Base-by-base conservation (phyloP, 2,797 vertebrate genomes). In the Malurus splendens region DNA sequence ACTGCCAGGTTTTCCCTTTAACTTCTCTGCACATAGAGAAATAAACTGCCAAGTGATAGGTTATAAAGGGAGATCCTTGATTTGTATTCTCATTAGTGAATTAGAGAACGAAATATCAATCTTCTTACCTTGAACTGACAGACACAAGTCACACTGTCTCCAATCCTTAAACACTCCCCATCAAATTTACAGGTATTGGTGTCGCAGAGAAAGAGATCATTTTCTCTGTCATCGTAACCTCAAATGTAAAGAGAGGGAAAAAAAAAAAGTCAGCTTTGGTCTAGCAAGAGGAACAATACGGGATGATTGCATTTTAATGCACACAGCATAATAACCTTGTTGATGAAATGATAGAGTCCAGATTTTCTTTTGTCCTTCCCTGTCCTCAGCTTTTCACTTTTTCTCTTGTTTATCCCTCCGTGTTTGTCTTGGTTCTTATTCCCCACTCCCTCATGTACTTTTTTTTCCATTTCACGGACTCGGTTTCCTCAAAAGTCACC, bases 111-210 rank as follows among this genome's bases (percentile, higher is more conserved):
- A 96, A 95, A 87, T 64, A 85, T 76, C 94, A 92, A 66, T 91
- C 87, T 87, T 92, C 98, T 98, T 98, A 99, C 99, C 99, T 99
- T 99, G 96, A 99, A 99, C 97, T 99, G 98, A 95, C 99, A 99
- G 97, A 99, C 99, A 97, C 99, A 99, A 79, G 98, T 99, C 97
- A 99, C 98, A 93, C 98, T 99, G 97, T 99, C 98, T 96, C 99
- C 99, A 90, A 99, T 99, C 95, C 98, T 97, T 96, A 99, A 98
- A 96, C 99, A 99, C 95, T 99, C 99, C 78, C 99, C 99, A 59
- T 99, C 99, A 90, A 99, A 99, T 98, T 99, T 99, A 98, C 99
- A 99, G 87, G 99, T 99, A 98, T 99, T 99, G 95, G 98, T 99
- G 97, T 99, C 99, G 89, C 99, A 99, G 95, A 99, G 96, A 97